Evolutionary conservation across 2,888 invertebrate genomes (phyloP), one percentile per base, ranked within the genome.

Genomic region (Empis livida): DNA sequence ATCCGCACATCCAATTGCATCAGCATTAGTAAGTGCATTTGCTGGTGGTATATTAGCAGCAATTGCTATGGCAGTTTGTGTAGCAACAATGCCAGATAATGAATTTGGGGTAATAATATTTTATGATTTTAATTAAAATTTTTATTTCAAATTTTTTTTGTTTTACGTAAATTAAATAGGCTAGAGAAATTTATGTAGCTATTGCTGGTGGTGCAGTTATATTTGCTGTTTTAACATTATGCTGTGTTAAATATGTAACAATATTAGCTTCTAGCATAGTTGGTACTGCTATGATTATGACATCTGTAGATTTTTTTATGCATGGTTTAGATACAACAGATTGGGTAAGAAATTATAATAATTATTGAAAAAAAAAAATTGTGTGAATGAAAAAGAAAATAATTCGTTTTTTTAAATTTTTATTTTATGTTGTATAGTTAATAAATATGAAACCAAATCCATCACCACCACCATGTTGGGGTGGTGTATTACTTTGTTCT

Each of bases 51-150:
- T 69, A 31, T 59, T 68, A 27, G 67, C 67, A 10, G 68, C 65
- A 15, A 61, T 66, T 14, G 64, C 65, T 3, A 69, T 69, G 66
- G 66, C 65, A 14, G 59, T 69, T 5, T 69, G 70, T 50, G 64
- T 69, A 31, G 68, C 70, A 46, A 68, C 68, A 45, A 66, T 69
- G 67, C 68, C 69, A 45, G 64, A 68, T 47, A 67, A 69, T 58
- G 68, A 66, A 50, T 69, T 69, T 55, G 68, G 70, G 44, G 68
- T 68, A 55, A 61, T n/a, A 61, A 58, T 14, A 17, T 46, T 14
- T n/a, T 41, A 11, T 30, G 27, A 10, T 41, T 40, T 30, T 35
- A 15, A 13, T 20, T 40, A 17, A 11, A 9, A 39, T 37, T 45
- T 23, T 14, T 37, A 44, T 16, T 27, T 39, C 14, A 11, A n/a